Conservation (phyloP, 2,113 vertebrate genomes). For the Mormyrus lacerda region DNA sequence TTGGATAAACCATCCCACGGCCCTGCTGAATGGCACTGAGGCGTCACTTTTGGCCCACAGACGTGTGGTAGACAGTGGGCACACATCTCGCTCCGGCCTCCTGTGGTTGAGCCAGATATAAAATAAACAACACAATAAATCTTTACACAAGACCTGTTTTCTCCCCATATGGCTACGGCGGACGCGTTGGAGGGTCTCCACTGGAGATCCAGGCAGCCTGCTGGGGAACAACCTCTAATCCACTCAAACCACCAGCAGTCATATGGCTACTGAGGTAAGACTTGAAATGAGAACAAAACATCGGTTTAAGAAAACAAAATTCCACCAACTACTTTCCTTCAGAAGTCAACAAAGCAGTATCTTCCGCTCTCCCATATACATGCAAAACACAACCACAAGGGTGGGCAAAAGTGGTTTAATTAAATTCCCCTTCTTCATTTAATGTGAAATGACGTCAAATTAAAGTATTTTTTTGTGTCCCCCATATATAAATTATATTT, state of each 20-base stretch:
- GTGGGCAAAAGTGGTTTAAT: conserved; percentile 34
- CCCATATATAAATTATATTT: conserved; percentile 42
- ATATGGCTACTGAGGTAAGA: conserved; percentile 30
- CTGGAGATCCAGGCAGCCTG: conserved; percentile 10
- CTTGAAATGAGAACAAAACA: conserved; percentile 22
- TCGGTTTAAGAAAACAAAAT: conserved; percentile 33
- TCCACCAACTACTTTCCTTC: conserved; percentile 15
- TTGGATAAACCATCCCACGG: not conserved
- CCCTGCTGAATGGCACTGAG: not conserved
- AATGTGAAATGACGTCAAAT: conserved; percentile 34
- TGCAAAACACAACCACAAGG: conserved; percentile 34
- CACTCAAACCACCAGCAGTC: conserved; percentile 33
- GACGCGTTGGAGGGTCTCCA: conserved; percentile 34
- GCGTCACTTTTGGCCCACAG: not conserved
- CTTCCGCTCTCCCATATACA: conserved; percentile 6
- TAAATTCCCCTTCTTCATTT: conserved; percentile 31
- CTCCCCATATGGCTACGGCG: conserved; percentile 35
- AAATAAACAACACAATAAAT: conserved; percentile 37
- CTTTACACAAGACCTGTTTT: conserved; percentile 33
- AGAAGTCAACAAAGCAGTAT: conserved; percentile 10
- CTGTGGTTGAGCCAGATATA: conserved; percentile 11
- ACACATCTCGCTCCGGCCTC: not conserved
- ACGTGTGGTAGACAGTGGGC: not conserved
- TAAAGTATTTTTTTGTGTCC: conserved; percentile 26
- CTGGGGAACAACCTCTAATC: not conserved